Base-by-base conservation (phyloP, 2,113 vertebrate genomes). In the Pholis gunnellus region DNA sequence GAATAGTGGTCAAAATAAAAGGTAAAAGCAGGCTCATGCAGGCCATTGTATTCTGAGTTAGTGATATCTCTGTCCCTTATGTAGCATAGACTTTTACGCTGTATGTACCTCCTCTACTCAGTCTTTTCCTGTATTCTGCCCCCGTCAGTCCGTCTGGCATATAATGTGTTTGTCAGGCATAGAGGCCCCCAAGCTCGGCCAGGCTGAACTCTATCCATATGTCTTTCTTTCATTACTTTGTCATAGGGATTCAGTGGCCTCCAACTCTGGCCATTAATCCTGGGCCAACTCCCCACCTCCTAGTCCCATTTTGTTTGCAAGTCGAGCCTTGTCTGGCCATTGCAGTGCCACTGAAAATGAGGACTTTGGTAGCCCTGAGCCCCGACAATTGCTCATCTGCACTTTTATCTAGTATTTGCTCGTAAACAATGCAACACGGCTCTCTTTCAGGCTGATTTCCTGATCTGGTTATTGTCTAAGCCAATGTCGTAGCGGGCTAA, bases 221-320 rank as follows among this genome's bases (percentile, higher is more conserved):
- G 69, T 93, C 91, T 93, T 92, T 88, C 89, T 92, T 94, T 87
- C 92, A 91, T 94, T 94, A 94, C 86, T 94, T 91, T 94, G 88
- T 93, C 92, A 94, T 87, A 70, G 78, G 85, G 82, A 90, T 91
- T 87, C 90, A 88, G 87, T 79, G 90, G 89, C 88, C 89, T 91
- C 91, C 91, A 90, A 91, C 86, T 86, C 75, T 10, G 20, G 81
- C 85, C 86, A 92, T 95, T 91, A 92, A 93, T 95, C 91, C 82
- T 72, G 8, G 4, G 66, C 76, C 82, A 79, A 84, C 81, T 75
- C 84, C 46, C 87, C 70, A 66, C 84, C 82, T 83, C 81, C 13
- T n/a, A 89, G 76, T 78, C 76, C 79, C 72, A 81, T 73, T 82
- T 60, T 69, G 54, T 86, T 81, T 88, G 57, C 22, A 63, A 83